phyloP scores from a whole-genome alignment of 1,140 invertebrate species.

The Aethina tumida region DNA sequence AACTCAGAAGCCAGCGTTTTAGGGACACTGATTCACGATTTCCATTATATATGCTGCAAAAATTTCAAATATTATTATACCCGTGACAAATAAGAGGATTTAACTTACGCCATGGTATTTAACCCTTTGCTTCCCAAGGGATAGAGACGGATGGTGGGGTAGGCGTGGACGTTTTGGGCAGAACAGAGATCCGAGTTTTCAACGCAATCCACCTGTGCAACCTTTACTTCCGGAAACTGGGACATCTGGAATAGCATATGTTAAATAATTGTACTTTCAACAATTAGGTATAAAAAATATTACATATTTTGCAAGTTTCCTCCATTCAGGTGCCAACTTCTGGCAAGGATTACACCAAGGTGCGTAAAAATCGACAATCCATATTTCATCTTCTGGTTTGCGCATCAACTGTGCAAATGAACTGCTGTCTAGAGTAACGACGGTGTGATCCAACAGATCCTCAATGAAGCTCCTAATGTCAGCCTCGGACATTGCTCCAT shows the following conservation, averaged over 20 bases:
- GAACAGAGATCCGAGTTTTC: conserved; percentile 46
- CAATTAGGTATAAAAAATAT: conserved; percentile 7
- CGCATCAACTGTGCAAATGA: conserved; percentile 50
- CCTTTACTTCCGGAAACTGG: conserved; percentile 42
- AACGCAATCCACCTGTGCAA: conserved; percentile 64
- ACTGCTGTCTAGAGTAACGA: conserved; percentile 44
- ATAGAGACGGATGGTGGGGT: conserved; percentile 63
- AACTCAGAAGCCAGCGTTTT: conserved; percentile 49
- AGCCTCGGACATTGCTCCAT: conserved; percentile 8
- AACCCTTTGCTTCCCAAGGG: conserved; percentile 43
- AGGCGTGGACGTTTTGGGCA: conserved; percentile 49
- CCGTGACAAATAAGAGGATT: conserved; percentile 1
- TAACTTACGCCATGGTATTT: conserved; percentile 42
- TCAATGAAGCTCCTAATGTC: conserved; percentile 13
- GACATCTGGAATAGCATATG: conserved; percentile 42
- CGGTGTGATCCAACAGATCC: conserved; percentile 34
- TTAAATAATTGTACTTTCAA: conserved; percentile 19
- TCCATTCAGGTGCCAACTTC: conserved; percentile 66
- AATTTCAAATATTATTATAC: conserved; percentile 12
- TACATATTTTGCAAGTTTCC: conserved; percentile 58
- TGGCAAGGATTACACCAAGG: conserved; percentile 80
- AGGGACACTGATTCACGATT: conserved; percentile 48
- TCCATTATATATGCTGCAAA: conserved; percentile 49
- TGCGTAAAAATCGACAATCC: conserved; percentile 83
- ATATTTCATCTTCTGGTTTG: conserved; percentile 53